Conservation (phyloP, 2,888 invertebrate species). For the Dasypogon diadema region DNA sequence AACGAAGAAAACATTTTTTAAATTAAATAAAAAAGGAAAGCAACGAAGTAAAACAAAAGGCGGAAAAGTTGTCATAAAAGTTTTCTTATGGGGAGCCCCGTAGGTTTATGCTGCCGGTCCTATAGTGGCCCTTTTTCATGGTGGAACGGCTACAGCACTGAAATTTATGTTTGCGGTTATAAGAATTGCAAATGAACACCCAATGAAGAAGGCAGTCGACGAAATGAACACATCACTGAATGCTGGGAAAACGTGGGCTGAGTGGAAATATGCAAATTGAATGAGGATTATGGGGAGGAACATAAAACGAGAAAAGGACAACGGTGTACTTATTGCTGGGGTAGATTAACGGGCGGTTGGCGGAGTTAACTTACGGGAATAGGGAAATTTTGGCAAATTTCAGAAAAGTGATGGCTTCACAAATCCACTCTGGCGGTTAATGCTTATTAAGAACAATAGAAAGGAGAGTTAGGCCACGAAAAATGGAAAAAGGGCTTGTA, state of each 20-base stretch:
- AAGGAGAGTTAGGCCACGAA: not conserved
- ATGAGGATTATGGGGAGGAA: constrained; percentile 42
- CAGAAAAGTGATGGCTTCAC: constrained; percentile 36
- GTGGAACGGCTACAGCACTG: constrained; percentile 25
- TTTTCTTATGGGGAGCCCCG: constrained; percentile 44
- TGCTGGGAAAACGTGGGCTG: constrained; percentile 27
- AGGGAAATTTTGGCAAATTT: constrained; percentile 38
- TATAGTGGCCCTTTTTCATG: constrained; percentile 24
- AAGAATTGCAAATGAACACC: constrained; percentile 52
- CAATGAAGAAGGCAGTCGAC: constrained; percentile 45
- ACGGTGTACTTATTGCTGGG: constrained; percentile 46
- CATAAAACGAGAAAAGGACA: constrained; percentile 50
- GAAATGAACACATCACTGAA: constrained; percentile 44
- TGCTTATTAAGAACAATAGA: constrained; percentile 40
- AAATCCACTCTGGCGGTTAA: constrained; percentile 25
- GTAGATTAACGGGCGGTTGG: constrained; percentile 36
- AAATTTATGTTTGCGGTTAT: constrained; percentile 51
- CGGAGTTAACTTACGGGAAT: constrained; percentile 2
- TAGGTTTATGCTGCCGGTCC: constrained; percentile 34
- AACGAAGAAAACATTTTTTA: constrained; percentile 29
- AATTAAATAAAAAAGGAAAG: constrained; percentile 39
- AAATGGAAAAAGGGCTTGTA: not conserved
- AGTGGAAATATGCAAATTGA: constrained; percentile 51
- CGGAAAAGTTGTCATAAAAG: constrained; percentile 50
- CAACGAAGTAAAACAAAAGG: constrained; percentile 29